Base-by-base conservation (phyloP, 2,113 vertebrate species). In the Myotis lucifugus region DNA sequence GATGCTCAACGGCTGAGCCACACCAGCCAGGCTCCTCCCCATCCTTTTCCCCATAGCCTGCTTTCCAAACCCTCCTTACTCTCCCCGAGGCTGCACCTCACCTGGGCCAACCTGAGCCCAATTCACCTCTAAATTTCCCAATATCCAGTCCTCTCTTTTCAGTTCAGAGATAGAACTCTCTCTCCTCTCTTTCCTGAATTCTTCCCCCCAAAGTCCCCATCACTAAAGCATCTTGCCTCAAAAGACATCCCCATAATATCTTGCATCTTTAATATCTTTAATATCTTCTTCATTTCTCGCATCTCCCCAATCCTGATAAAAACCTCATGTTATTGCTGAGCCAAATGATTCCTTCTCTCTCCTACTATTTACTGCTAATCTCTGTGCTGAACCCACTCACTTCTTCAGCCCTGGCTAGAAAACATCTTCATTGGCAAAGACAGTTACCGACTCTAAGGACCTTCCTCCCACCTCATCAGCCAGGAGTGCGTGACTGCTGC, bases 401-500 rank as follows among this genome's bases (percentile, higher is more conserved):
- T 32, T 42, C 40, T 48, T 74, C 27, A 70, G 17, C 83, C 69
- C 18, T 9, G 5, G 29, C 17, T 25, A 50, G 52, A 90, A 72
- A 79, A 17, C 21, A 7, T 14, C 66, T 37, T 48, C 46, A 19
- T 1, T 32, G 50, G 48, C 56, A 76, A n/a, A 2, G n/a, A 40
- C 2, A 9, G 15, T 23, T 15, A 32, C 1, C 4, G 27, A 15
- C 67, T 67, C 70, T 3, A 5, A 56, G 1, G 6, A 32, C 59
- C 34, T 23, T 42, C 37, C 21, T 73, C 13, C 13, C 50, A 88
- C 11, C 18, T 46, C 69, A 25, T 40, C 1, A 12, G 61, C 84
- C 84, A 84, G 29, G 17, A 54, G 7, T 2, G 0, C 0, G 0
- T 1, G 21, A 23, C 27, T 67, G 23, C n/a, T 10, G 23, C 59